These are phyloP conservation scores for Nomia melanderi DNA, from an alignment of 1,140 invertebrate species.

Conservation along the genomic window DNA sequence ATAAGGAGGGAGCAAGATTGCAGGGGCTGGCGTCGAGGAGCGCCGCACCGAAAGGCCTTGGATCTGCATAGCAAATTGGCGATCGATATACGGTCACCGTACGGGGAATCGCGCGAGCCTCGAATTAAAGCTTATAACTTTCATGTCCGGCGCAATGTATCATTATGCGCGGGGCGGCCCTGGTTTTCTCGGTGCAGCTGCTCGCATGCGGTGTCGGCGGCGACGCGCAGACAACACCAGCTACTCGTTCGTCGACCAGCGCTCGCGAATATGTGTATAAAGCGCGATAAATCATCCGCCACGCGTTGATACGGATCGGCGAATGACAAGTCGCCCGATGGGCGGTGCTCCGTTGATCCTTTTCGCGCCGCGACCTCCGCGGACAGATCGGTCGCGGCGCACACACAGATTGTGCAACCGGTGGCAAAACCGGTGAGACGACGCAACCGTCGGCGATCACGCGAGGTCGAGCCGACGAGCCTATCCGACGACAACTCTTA, in stretches of 20 bases:
- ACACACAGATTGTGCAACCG: neutral
- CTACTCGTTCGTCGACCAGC: conserved; percentile 6
- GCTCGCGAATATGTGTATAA: conserved; percentile 58
- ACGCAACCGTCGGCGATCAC: neutral
- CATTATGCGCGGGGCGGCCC: conserved; percentile 61
- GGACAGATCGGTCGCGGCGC: neutral
- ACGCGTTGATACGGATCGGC: conserved; percentile 45
- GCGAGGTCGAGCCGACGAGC: neutral
- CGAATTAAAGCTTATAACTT: conserved; percentile 70
- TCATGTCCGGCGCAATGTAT: conserved; percentile 68
- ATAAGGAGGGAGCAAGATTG: conserved; percentile 46
- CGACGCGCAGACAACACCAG: neutral
- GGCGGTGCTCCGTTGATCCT: conserved; percentile 39
- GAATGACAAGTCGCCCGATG: conserved; percentile 48
- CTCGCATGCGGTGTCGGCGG: conserved; percentile 21
- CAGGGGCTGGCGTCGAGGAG: conserved; percentile 55
- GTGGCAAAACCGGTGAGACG: neutral
- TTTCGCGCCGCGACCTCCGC: conserved; percentile 11
- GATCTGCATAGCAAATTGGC: conserved; percentile 70
- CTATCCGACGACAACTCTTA: neutral
- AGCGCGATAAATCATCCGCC: conserved; percentile 57
- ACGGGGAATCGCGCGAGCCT: conserved; percentile 64
- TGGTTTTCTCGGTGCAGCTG: conserved; percentile 55
- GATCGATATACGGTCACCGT: conserved; percentile 65
- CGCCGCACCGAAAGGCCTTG: conserved; percentile 59